A percentile compares a stretch with the other conserved stretches of the same genome.
These are phyloP conservation scores for Acanthaster planci DNA, from an alignment of 35 echinoderm and acorn worm species.

Conservation along the genomic window DNA sequence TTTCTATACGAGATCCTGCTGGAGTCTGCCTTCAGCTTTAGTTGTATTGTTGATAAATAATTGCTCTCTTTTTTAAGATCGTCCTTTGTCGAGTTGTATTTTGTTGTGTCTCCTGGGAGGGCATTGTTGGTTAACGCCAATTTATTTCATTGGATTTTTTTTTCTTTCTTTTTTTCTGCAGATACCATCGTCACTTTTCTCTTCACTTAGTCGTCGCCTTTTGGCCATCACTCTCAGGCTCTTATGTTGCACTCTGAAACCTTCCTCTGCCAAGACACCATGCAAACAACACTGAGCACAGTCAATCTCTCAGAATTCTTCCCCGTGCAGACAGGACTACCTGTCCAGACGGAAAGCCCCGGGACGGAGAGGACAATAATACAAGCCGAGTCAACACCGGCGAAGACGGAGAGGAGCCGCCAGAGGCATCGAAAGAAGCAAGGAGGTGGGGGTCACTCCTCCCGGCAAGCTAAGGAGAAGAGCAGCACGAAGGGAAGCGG, in stretches of 20 bases:
- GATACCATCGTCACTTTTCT: not conserved
- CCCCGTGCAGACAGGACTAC: not conserved
- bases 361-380: not conserved
- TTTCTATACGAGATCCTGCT: not conserved
- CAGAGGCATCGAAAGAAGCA: slow-evolving; percentile 18
- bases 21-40: not conserved
- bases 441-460: not conserved
- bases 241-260: not conserved
- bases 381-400: not conserved
- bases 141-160: not conserved
- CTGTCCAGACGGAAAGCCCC: not conserved
- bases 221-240: not conserved
- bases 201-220: not conserved
- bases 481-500: not conserved
- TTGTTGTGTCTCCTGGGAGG: not conserved
- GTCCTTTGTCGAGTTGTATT: not conserved
- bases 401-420: not conserved
- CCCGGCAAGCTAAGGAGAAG: not conserved
- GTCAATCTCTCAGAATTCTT: slow-evolving; percentile 11
- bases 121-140: not conserved
- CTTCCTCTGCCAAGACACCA: not conserved
- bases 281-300: not conserved
- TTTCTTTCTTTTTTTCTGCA: not conserved
- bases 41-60: not conserved
- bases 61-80: not conserved